Evolutionary conservation across 2,113 vertebrate genomes (phyloP).

Genomic region (Plectropomus leopardus): DNA sequence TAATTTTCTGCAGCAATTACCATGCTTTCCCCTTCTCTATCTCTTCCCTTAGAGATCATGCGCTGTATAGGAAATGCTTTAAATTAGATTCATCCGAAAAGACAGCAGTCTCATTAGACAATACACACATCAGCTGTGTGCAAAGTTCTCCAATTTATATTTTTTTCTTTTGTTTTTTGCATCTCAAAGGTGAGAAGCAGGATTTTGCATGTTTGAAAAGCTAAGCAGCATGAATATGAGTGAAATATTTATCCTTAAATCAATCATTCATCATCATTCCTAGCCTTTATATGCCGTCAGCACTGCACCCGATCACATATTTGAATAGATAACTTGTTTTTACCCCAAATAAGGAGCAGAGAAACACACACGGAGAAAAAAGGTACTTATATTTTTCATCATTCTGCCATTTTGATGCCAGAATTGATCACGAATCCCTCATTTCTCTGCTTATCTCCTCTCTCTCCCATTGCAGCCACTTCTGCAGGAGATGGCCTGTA

Average conservation of each 20-base stretch:
- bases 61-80: slow-evolving; percentile 37
- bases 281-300: slow-evolving; percentile 7
- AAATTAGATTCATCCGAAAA: slow-evolving; percentile 41
- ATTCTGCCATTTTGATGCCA: slow-evolving; percentile 53
- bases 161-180: background rate
- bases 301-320: background rate
- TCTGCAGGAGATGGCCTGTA: slow-evolving; percentile 73
- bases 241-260: slow-evolving; percentile 38
- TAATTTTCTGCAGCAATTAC: slow-evolving; percentile 66
- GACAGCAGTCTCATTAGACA: background rate
- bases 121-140: slow-evolving; percentile 6
- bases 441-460: slow-evolving; percentile 7
- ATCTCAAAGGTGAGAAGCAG: slow-evolving; percentile 8
- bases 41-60: slow-evolving; percentile 54
- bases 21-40: slow-evolving; percentile 29
- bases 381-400: slow-evolving; percentile 31
- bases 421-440: slow-evolving; percentile 56
- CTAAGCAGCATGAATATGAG: background rate
- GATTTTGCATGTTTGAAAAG: slow-evolving; percentile 34
- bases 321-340: slow-evolving; percentile 41
- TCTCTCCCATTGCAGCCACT: slow-evolving; percentile 56
- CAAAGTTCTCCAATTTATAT: background rate
- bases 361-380: slow-evolving; percentile 27
- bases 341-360: background rate
- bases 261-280: slow-evolving; percentile 35